Evolutionary conservation across 2,888 invertebrate species (phyloP).

Genomic region (Diarsia dahlii): DNA sequence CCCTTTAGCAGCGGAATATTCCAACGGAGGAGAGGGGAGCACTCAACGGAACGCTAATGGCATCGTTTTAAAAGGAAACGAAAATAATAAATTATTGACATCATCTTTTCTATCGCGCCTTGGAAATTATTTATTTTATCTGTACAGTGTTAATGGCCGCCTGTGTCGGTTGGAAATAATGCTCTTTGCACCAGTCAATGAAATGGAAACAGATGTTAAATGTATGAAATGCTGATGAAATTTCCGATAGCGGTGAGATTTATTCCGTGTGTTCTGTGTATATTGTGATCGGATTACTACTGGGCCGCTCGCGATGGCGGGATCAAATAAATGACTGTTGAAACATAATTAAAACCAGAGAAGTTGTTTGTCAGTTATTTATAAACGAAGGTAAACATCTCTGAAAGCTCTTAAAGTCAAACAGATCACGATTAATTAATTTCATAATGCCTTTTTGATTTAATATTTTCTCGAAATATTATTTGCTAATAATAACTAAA

Average conservation of each 20-base stretch:
- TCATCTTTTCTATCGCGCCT: constrained; percentile 80
- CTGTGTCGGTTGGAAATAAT: constrained; percentile 75
- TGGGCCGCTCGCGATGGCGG: constrained; percentile 2
- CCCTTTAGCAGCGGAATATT: constrained; percentile 79
- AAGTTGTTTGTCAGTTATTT: background rate
- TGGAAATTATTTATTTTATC: constrained; percentile 82
- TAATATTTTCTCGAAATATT: background rate
- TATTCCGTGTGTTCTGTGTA: constrained; percentile 58
- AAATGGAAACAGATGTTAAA: constrained; percentile 81
- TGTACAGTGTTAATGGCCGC: constrained; percentile 64
- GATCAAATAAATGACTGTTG: constrained; percentile 20
- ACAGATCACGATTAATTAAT: background rate
- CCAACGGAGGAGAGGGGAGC: constrained; percentile 77
- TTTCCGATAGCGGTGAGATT: constrained; percentile 68
- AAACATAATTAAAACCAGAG: background rate
- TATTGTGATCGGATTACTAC: constrained; percentile 58
- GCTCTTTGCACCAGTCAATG: constrained; percentile 80
- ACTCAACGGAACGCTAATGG: constrained; percentile 85
- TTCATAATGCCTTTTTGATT: background rate
- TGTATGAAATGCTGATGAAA: constrained; percentile 78
- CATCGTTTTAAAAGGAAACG: constrained; percentile 84
- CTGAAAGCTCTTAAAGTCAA: background rate
- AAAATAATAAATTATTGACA: constrained; percentile 89
- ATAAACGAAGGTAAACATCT: background rate
- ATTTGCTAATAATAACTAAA: background rate